These are phyloP conservation scores for Eupristina koningsbergeri DNA, from an alignment of 1,140 invertebrate genomes.

Conservation along the genomic window DNA sequence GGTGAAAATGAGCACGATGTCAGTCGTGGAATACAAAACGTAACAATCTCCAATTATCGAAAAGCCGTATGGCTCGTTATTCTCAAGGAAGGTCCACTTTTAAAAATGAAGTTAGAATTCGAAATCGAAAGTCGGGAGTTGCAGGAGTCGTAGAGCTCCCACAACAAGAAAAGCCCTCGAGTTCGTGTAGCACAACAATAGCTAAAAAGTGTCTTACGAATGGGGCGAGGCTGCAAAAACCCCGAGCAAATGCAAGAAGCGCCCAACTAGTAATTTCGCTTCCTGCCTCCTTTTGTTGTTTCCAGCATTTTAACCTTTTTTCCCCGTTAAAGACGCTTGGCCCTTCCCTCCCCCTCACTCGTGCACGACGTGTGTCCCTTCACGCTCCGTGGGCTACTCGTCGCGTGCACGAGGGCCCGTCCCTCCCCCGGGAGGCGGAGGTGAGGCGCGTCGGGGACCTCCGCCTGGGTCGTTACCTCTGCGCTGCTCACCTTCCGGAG, in stretches of 20 bases:
- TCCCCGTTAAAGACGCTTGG: too few relatives aligned
- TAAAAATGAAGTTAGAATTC: background rate
- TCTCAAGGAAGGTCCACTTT: background rate
- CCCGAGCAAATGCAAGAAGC: background rate
- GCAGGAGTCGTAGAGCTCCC: too few relatives aligned
- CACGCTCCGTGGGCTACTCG: constrained; percentile 62
- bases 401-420: background rate
- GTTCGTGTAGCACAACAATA: too few relatives aligned
- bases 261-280: background rate
- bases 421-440: too few relatives aligned
- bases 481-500: background rate
- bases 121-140: background rate
- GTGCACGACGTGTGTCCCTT: constrained; percentile 60
- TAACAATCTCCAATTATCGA: background rate
- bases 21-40: background rate
- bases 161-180: too few relatives aligned
- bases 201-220: too few relatives aligned
- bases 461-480: background rate
- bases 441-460: too few relatives aligned
- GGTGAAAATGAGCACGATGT: background rate
- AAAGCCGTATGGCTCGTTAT: background rate
- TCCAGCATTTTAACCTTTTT: too few relatives aligned
- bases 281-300: background rate
- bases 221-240: background rate
- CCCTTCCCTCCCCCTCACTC: background rate